Base-by-base conservation (phyloP, 2,113 vertebrate species). In the Anoura caudifer region DNA sequence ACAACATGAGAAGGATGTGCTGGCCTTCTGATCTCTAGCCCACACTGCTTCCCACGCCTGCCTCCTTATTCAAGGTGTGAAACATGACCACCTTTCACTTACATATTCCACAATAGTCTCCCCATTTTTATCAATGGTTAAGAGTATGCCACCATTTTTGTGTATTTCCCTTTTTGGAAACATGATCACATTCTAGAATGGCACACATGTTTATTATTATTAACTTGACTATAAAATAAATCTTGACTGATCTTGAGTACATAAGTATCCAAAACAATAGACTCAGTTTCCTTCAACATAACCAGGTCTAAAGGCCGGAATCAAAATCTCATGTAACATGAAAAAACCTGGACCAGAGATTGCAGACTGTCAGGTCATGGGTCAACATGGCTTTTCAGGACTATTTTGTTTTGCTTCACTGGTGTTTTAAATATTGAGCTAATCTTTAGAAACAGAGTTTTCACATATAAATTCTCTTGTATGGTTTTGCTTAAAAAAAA, bases 151-250 rank as follows among this genome's bases (percentile, higher is more conserved):
- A 20, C 36, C 36, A 31, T 63, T 31, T 72, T 22, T 22, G 43
- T 77, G 69, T 33, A 22, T 28, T 93, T 91, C 45, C 85, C 52
- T 54, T 61, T 50, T 63, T 41, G 36, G 69, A 59, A 41, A 41
- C 54, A 76, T 6, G 41, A 56, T 28, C 67, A 52, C 22, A 91
- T 61, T 59, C 33, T 91, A 72, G 63, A 86, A 70, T 16, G 24
- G 24, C 38, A n/a, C 8, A 75, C 22, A 31, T 73, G 89, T 70
- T 45, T 3, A 61, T 95, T 54, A 31, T 2, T 54, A 28, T 69
- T 69, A 61, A 83, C 33, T 50, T 73, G 28, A 77, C 15, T 65
- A 31, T 33, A n/a, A 76, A 89, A 69, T 22, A 95, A 67, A 83
- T 43, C 16, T 19, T 19, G 13, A 2, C 3, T 38, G n/a, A 75